A percentile compares a stretch with the other conserved stretches of the same genome.
Conservation (phyloP, 1,140 invertebrate genomes). For the Sarcophaga bullata region DNA sequence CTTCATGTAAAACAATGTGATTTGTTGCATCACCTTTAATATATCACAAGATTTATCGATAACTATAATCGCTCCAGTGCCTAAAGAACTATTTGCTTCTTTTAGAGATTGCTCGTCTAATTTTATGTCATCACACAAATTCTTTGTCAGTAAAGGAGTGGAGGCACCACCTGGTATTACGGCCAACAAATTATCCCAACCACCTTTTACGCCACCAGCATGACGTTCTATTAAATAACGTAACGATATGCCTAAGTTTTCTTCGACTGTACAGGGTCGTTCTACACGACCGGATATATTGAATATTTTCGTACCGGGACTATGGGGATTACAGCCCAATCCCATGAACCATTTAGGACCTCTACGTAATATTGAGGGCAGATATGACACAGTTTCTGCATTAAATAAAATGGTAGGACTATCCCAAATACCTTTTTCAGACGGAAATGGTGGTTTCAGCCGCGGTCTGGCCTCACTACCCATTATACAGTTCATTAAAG, state of each 20-base stretch:
- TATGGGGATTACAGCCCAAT: constrained; percentile 90
- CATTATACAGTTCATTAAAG: constrained; percentile 97
- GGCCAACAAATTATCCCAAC: constrained; percentile 97
- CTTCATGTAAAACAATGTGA: constrained; percentile 98
- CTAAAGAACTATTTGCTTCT: constrained; percentile 89
- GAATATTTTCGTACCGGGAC: constrained; percentile 96
- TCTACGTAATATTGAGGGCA: constrained; percentile 94
- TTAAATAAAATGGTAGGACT: constrained; percentile 97
- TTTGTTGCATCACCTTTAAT: constrained; percentile 90
- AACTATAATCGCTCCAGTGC: constrained; percentile 97
- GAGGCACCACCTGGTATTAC: constrained; percentile 98
- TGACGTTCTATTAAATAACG: constrained; percentile 95
- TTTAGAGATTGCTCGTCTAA: constrained; percentile 98
- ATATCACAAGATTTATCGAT: constrained; percentile 98
- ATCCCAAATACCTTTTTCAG: constrained; percentile 96
- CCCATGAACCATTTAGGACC: constrained; percentile 94
- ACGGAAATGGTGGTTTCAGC: constrained; percentile 97
- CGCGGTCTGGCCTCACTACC: constrained; percentile 98
- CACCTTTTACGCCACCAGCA: constrained; percentile 94
- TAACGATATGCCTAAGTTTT: constrained; percentile 99
- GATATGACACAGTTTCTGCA: constrained; percentile 96
- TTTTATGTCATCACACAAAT: constrained; percentile 88
- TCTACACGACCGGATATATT: constrained; percentile 99
- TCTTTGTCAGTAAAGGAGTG: constrained; percentile 92
- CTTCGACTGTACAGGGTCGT: constrained; percentile 97